Base-by-base conservation (phyloP, 2,113 vertebrate species). In the Urocolius indicus region DNA sequence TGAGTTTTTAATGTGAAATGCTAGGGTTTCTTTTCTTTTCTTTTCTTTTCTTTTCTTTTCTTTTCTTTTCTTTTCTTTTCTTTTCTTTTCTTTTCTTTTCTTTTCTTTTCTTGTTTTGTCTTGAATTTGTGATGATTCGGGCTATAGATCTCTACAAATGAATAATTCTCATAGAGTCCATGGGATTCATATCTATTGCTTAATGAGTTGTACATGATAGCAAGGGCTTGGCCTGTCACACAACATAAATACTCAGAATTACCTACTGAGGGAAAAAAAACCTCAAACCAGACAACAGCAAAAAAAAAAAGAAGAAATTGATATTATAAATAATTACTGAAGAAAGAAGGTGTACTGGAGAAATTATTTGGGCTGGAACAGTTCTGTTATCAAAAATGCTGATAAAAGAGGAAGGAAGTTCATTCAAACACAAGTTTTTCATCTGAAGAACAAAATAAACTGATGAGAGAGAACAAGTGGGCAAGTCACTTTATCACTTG, bases 221-320 rank as follows among this genome's bases (percentile, higher is more conserved):
- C 8, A 54, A 63, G 5, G n/a, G 6, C 22, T 51, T n/a, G 77
- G 34, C 24, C 6, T 57, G 5, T 74, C 18, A 22, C 20, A 2
- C 1, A 9, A n/a, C 19, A 4, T 21, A 61, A 58, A 16, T 52
- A 5, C 2, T n/a, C n/a, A 11, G 26, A 65, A 32, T 57, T 59
- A 79, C 23, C 16, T 23, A 18, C 30, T 23, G 6, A 61, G 23
- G 4, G 57, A 72, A 79, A 49, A 69, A 8, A 2, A 41, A 41
- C 12, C 1, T 7, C 23, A 29, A 81, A 26, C 3, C 0, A 1
- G 41, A 52, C 13, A 48, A 9, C 11, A 45, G 7, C 6, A 29
- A 34, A 71, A 66, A 76, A 34, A 71, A 66, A 76, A 26, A 46
- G 1, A 58, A 13, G 17, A 5, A 54, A 49, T 5, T 57, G 6